Evolutionary conservation across 2,797 vertebrate genomes (phyloP), one percentile per base, ranked within the genome.

Genomic region (Platyrinchus mystaceus): DNA sequence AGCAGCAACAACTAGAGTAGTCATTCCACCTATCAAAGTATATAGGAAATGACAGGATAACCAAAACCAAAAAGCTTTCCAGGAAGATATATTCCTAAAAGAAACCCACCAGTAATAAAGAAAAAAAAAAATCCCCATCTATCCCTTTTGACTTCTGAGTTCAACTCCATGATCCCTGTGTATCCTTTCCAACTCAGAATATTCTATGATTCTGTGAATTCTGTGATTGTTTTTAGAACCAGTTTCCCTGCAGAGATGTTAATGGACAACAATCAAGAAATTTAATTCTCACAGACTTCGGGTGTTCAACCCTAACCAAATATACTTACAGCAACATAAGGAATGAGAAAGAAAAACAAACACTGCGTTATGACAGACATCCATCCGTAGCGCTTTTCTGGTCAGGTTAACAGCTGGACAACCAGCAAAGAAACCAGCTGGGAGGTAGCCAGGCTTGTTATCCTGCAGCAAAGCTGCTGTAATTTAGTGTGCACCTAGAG

Each of bases 371-470:
- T 56, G 63, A 85, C 28, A 49, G 53, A 36, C 53, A 70, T 34
- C 53, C 76, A 80, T 30, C 69, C 79, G 67, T 7, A 82, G 74
- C 63, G 28, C 41, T 85, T 93, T 79, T 26, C 70, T 34, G 60
- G 32, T 50, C 67, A 86, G 66, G 34, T 49, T 86, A 94, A 68
- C 80, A 93, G 86, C 89, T 75, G n/a, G 79, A 73, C 75, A 92
- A 8, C 12, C 50, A 87, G 46, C 69, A 93, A 66, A 80, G 44
- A 75, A 78, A 75, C 13, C 66, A 78, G 26, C 49, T 91, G 76
- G 86, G 79, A 84, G 6, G 6, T 20, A 89, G 64, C 73, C 71
- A 84, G 41, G 32, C 91, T 94, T 69, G 49, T 94, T 96, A 95
- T 81, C 82, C 49, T 41, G 15, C 49, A 90, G 81, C 55, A 95